phyloP scores from a whole-genome alignment of 2,888 invertebrate species.

The Diloba caeruleocephala region DNA sequence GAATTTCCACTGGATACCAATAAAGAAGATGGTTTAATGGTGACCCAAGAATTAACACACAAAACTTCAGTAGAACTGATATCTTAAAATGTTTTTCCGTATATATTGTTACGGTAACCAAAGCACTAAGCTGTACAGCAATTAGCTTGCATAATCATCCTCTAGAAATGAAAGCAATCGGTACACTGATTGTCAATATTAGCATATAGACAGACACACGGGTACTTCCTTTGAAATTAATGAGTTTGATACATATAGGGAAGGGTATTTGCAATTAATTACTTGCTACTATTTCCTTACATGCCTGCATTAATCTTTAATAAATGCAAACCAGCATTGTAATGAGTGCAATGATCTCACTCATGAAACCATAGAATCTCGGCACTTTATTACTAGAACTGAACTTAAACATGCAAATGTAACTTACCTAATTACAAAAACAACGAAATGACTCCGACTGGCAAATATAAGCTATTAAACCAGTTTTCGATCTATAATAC shows the following conservation, averaged over 20 bases:
- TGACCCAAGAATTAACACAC: too few species aligned
- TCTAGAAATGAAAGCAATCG: slow-evolving; percentile 8
- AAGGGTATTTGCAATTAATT: slow-evolving; percentile 28
- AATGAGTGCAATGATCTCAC: slow-evolving; percentile 25
- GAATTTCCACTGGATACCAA: too few species aligned
- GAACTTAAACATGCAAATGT: slow-evolving; percentile 24
- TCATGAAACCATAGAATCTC: slow-evolving; percentile 44
- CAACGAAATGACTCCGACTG: neutral
- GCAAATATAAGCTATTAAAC: neutral
- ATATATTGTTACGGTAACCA: slow-evolving; percentile 1
- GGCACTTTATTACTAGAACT: slow-evolving; percentile 7
- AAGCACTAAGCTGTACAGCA: neutral
- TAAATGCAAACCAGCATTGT: slow-evolving; percentile 17
- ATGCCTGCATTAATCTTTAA: slow-evolving; percentile 27
- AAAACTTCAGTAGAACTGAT: too few species aligned
- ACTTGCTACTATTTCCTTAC: slow-evolving; percentile 26
- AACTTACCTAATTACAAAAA: slow-evolving; percentile 8
- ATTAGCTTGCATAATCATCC: slow-evolving; percentile 1
- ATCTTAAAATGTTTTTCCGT: too few species aligned
- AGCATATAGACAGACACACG: slow-evolving; percentile 25
- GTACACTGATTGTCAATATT: slow-evolving; percentile 11
- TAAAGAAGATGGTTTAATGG: too few species aligned
- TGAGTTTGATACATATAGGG: slow-evolving; percentile 10
- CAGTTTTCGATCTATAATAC: neutral
- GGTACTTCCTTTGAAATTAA: slow-evolving; percentile 22